phyloP scores from a whole-genome alignment of 2,113 vertebrate species.

The Lophochroa leadbeateri region DNA sequence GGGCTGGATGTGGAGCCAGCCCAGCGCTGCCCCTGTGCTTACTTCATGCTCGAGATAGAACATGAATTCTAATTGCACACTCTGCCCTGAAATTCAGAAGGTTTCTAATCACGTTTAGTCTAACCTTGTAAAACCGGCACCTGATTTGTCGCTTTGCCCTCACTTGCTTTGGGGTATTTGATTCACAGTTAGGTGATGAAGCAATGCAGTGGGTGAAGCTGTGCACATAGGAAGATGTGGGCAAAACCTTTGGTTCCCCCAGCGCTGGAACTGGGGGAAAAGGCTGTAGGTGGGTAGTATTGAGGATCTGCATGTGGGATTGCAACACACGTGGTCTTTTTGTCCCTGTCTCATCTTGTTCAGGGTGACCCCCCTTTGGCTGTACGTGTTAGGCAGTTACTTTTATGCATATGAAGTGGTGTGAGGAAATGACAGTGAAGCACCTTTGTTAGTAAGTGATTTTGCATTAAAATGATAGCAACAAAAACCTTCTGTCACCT shows the following conservation, averaged over 20 bases:
- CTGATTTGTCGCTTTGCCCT: background rate
- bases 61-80: background rate
- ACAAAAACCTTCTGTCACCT: too few species aligned
- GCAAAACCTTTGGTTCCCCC: background rate
- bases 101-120: background rate
- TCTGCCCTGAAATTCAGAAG: background rate
- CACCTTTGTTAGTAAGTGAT: background rate
- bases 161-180: background rate
- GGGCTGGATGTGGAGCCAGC: background rate
- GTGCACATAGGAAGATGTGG: rapidly evolving
- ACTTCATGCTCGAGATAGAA: background rate
- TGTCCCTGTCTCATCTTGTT: background rate
- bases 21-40: background rate
- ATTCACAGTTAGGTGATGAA: background rate
- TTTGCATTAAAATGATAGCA: background rate
- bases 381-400: background rate
- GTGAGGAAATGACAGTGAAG: background rate
- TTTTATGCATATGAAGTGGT: rapidly evolving
- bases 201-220: background rate
- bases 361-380: background rate
- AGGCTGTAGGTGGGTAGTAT: background rate
- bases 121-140: background rate
- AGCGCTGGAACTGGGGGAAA: too few species aligned
- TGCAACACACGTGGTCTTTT: rapidly evolving
- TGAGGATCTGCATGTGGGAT: background rate